Evolutionary conservation across 2,797 vertebrate species (phyloP).

Genomic region (Mastacembelus armatus): DNA sequence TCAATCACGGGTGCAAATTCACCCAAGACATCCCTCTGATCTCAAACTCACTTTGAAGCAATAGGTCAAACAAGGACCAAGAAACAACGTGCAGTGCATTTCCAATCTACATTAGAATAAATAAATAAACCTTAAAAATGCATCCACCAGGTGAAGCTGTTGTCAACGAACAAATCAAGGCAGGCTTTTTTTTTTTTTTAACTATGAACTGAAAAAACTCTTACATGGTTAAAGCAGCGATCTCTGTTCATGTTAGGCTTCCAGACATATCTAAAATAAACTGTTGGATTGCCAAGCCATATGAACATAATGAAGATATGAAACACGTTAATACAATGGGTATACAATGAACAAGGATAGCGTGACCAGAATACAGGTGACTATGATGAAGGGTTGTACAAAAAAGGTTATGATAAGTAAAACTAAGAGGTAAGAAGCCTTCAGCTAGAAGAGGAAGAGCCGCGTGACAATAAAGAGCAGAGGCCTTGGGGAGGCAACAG

Average conservation of each 20-base stretch:
- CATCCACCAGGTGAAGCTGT: background rate
- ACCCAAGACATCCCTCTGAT: background rate
- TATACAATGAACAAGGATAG: background rate
- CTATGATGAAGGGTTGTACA: background rate
- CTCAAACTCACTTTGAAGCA: conserved; percentile 1
- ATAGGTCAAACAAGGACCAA: background rate
- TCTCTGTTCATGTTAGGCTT: no score
- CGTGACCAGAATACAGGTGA: background rate
- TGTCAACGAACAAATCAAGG: background rate
- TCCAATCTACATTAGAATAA: conserved; percentile 26
- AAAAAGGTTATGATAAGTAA: background rate
- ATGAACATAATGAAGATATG: no score
- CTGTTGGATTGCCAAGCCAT: background rate
- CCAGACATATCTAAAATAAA: background rate
- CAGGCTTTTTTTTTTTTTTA: background rate
- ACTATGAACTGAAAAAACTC: background rate
- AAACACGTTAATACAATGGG: no score
- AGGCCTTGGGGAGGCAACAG: conserved; percentile 11
- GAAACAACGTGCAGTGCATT: conserved; percentile 1
- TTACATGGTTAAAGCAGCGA: background rate
- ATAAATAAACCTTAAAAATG: background rate
- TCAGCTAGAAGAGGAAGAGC: no score
- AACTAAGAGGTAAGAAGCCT: background rate
- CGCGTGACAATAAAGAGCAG: background rate
- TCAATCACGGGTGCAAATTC: conserved; percentile 6